These are phyloP conservation scores for Linnaemya tessellans DNA, from an alignment of 2,888 invertebrate species.

Conservation along the genomic window DNA sequence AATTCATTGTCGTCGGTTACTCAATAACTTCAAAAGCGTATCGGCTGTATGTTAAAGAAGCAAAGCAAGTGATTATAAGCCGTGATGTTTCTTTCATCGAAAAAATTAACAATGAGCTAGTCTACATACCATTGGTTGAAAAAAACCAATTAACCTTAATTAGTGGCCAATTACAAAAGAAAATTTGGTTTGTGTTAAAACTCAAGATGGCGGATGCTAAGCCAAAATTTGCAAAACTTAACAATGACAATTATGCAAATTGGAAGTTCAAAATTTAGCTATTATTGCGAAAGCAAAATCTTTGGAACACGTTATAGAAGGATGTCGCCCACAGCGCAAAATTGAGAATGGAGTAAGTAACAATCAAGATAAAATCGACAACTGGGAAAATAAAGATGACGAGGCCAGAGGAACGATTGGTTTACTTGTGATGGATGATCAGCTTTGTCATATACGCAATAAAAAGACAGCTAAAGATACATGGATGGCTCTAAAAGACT, in stretches of 20 bases:
- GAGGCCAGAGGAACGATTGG: too few species aligned
- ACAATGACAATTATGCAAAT: background rate
- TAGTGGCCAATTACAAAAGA: too few species aligned
- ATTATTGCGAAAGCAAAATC: background rate
- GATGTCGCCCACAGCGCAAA: background rate
- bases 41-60: slow-evolving; percentile 28
- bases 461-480: too few species aligned
- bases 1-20: slow-evolving; percentile 47
- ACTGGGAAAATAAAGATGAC: too few species aligned
- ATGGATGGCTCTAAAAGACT: background rate
- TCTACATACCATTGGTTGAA: background rate
- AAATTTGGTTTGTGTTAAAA: background rate
- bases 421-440: too few species aligned
- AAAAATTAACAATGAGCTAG: background rate
- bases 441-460: too few species aligned
- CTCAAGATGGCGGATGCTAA: background rate
- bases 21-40: slow-evolving; percentile 46
- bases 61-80: slow-evolving; percentile 5
- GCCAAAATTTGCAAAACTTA: background rate
- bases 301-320: background rate
- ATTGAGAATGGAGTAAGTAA: too few species aligned
- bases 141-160: too few species aligned
- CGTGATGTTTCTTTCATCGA: slow-evolving; percentile 49
- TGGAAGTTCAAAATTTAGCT: background rate
- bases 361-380: too few species aligned